These are phyloP conservation scores for Shargacucullia verbasci DNA, from an alignment of 2,888 invertebrate species.

Conservation along the genomic window DNA sequence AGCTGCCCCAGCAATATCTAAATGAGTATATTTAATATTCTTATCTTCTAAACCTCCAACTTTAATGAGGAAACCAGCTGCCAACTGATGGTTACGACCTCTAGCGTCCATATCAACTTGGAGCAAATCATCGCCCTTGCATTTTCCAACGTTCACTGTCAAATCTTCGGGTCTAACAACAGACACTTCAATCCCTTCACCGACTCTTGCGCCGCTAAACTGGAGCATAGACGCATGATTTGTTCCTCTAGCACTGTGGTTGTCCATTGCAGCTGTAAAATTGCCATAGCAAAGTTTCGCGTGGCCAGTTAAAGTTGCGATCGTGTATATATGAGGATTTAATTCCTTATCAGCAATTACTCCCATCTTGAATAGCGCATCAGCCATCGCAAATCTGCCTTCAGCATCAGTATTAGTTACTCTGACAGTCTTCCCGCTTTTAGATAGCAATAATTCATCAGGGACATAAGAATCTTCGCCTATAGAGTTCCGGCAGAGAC, in stretches of 20 bases:
- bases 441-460: slow-evolving; percentile 95
- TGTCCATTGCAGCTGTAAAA: slow-evolving; percentile 92
- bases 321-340: slow-evolving; percentile 95
- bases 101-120: slow-evolving; percentile 77
- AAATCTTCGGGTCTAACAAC: slow-evolving; percentile 92
- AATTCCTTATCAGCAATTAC: slow-evolving; percentile 90
- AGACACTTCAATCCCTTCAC: slow-evolving; percentile 94
- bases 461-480: slow-evolving; percentile 95
- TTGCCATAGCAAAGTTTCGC: slow-evolving; percentile 91
- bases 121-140: slow-evolving; percentile 94
- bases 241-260: slow-evolving; percentile 90
- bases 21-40: slow-evolving; percentile 93
- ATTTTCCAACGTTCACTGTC: slow-evolving; percentile 90
- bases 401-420: slow-evolving; percentile 97
- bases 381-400: slow-evolving; percentile 96
- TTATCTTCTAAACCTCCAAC: slow-evolving; percentile 94
- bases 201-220: slow-evolving; percentile 90
- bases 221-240: slow-evolving; percentile 90
- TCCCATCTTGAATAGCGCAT: slow-evolving; percentile 89
- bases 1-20: slow-evolving; percentile 93
- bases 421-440: slow-evolving; percentile 94
- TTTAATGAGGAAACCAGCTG: slow-evolving; percentile 92
- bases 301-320: slow-evolving; percentile 96
- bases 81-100: slow-evolving; percentile 84
- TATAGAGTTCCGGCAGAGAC: slow-evolving; percentile 95